Percentiles rank a stretch among this genome's conserved stretches.
Conservation (phyloP, 2,888 invertebrate genomes). For the Macrosiphum euphorbiae region DNA sequence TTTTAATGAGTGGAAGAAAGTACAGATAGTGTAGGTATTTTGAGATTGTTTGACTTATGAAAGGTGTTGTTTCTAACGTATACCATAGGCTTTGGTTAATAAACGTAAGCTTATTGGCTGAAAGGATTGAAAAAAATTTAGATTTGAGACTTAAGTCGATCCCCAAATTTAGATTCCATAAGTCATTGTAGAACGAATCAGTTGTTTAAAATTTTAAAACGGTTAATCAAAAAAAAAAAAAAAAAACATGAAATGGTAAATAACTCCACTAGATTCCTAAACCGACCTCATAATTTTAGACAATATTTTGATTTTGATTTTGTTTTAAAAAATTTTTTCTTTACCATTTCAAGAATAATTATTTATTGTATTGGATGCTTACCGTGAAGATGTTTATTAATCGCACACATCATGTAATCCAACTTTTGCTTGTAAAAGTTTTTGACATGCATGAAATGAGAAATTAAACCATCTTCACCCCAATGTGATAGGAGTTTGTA, state of each 20-base stretch:
- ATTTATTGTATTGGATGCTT: conserved; percentile 53
- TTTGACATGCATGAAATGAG: conserved; percentile 75
- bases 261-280: not conserved
- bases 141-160: not conserved
- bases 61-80: not conserved
- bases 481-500: conserved; percentile 35
- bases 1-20: not conserved
- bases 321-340: not conserved
- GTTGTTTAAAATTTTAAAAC: not conserved
- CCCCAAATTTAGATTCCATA: not conserved
- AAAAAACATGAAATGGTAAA: not conserved
- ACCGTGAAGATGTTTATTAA: conserved; percentile 76
- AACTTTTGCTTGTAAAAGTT: conserved; percentile 77
- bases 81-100: not conserved
- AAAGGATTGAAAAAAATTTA: not conserved
- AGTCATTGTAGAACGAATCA: not conserved
- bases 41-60: not conserved
- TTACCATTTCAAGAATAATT: not conserved
- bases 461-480: conserved; percentile 74
- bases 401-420: conserved; percentile 75
- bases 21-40: not conserved
- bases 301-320: not conserved
- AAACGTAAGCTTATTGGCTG: not conserved
- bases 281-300: not conserved
- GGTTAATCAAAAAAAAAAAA: too few species aligned